phyloP scores from a whole-genome alignment of 2,113 vertebrate genomes.

The Danio rerio region GRCz12tu NC_133179.1:6229001-6229500 shows the following conservation, averaged over 20 bases:
- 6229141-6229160: slow-evolving; percentile 77
- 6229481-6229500: slow-evolving; percentile 86
- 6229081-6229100: too few relatives aligned
- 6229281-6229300: slow-evolving; percentile 55
- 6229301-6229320: too few relatives aligned
- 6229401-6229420: slow-evolving; percentile 94
- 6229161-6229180: slow-evolving; percentile 85
- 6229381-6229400: slow-evolving; percentile 87
- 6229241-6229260: slow-evolving; percentile 84
- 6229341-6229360: slow-evolving; percentile 23
- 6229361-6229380: slow-evolving; percentile 88
- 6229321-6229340: background rate
- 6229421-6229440: slow-evolving; percentile 94
- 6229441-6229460: slow-evolving; percentile 89
- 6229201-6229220: slow-evolving; percentile 87
- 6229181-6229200: slow-evolving; percentile 88
- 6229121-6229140: slow-evolving; percentile 79
- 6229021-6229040: too few relatives aligned
- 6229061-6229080: too few relatives aligned
- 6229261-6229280: slow-evolving; percentile 84
- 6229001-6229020: too few relatives aligned
- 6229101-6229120: background rate
- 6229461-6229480: slow-evolving; percentile 88
- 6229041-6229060: too few relatives aligned
- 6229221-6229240: slow-evolving; percentile 83